Conservation (phyloP, 2,113 vertebrate genomes). For the Xenopus laevis region DNA sequence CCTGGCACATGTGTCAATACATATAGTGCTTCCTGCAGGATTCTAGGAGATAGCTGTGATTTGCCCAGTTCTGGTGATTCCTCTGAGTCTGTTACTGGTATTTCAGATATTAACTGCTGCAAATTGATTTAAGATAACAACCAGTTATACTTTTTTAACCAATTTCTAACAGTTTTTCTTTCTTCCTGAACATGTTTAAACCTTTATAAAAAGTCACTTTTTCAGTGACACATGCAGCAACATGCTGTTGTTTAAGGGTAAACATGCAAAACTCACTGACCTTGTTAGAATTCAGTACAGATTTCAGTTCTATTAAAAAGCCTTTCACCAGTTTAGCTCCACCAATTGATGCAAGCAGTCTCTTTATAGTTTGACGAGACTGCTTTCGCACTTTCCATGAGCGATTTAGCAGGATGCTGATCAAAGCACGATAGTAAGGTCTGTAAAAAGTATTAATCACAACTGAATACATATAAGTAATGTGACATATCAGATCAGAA, state of each 20-base stretch:
- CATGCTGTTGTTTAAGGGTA: too few relatives aligned
- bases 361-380: constrained; percentile 80
- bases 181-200: too few relatives aligned
- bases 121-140: background rate
- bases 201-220: too few relatives aligned
- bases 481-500: background rate
- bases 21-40: constrained; percentile 79
- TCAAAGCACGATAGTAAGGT: constrained; percentile 80
- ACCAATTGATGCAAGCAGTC: constrained; percentile 81
- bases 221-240: too few relatives aligned
- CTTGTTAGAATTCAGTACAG: constrained; percentile 83
- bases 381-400: constrained; percentile 82
- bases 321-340: constrained; percentile 80
- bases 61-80: constrained; percentile 82
- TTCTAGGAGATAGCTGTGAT: constrained; percentile 69
- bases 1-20: constrained; percentile 75
- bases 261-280: constrained; percentile 53
- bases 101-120: constrained; percentile 75
- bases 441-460: constrained; percentile 54
- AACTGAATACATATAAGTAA: constrained; percentile 21
- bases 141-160: background rate
- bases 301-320: constrained; percentile 81
- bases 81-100: constrained; percentile 74
- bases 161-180: too few relatives aligned
- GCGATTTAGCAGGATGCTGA: constrained; percentile 77